Base-by-base conservation (phyloP, 1,140 invertebrate genomes). In the Aethina tumida region DNA sequence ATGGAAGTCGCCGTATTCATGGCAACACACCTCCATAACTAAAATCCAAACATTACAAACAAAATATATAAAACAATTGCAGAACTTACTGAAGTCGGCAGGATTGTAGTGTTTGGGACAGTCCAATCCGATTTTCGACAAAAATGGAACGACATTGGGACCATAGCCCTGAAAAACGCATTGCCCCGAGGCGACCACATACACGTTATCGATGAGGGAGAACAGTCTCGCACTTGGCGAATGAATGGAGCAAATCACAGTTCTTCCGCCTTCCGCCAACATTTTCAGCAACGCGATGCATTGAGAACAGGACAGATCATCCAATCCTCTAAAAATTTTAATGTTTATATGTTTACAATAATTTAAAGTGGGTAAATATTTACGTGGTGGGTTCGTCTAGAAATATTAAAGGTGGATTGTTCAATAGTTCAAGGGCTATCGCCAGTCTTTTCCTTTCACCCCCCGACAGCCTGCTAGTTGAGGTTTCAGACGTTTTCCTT, bases 361-460 rank as follows among this genome's bases (percentile, higher is more conserved):
- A 34, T 19, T 34, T 34, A 24, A 7, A 6, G 5, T 26, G n/a
- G 10, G 5, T 10, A 31, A n/a, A n/a, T 27, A 54, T 52, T 77
- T 65, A 87, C 84, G 81, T 85, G 2, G 84, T 88, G 1, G 84
- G 83, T 59, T 88, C 83, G 53, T 88, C 84, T 4, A 88, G 59
- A 53, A 88, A 86, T 40, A 88, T 69, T 2, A 97, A 77, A 2
- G 91, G 87, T n/a, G 94, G 94, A 64, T 97, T 96, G 63, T 94
- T 92, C 9, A 97, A 69, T 7, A 97, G 68, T 65, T 97, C 93
- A 14, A 94, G 59, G 5, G 91, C 93, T 20, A 97, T 92, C 0
- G 86, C 88, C 4, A 97, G 64, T 18, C 93, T 68, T 60, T 97
- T 97, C 33, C 75, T 75, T 63, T 97, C 91, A 1, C 94, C 94